Percentiles rank a stretch among this genome's conserved stretches.
These are phyloP conservation scores for Sinonovacula constricta DNA, from an alignment of 1,140 invertebrate genomes.

Conservation along the genomic window DNA sequence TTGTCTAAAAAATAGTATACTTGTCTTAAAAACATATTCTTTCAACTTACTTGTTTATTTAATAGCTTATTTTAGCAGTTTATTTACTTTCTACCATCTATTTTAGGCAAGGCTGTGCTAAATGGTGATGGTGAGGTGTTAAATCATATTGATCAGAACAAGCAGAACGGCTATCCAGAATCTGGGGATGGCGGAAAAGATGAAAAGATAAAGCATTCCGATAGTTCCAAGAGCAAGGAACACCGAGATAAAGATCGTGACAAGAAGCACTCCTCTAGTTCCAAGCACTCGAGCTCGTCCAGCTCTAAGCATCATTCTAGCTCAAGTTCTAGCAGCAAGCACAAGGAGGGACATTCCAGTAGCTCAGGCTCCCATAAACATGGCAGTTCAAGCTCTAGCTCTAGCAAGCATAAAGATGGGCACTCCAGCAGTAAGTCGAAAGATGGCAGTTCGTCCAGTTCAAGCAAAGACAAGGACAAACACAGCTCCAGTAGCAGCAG, in stretches of 20 bases:
- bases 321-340: slow-evolving; percentile 71
- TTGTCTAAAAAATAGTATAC: not conserved
- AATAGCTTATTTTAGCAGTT: slow-evolving; percentile 36
- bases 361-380: slow-evolving; percentile 55
- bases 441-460: slow-evolving; percentile 17
- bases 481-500: slow-evolving; percentile 32
- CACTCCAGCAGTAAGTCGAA: slow-evolving; percentile 40
- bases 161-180: slow-evolving; percentile 44
- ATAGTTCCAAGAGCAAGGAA: slow-evolving; percentile 30
- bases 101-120: slow-evolving; percentile 14
- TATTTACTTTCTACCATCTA: slow-evolving; percentile 4
- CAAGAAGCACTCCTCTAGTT: slow-evolving; percentile 79
- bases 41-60: slow-evolving; percentile 8
- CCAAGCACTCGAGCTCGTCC: slow-evolving; percentile 68
- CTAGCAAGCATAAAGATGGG: slow-evolving; percentile 59
- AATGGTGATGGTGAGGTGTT: slow-evolving; percentile 51
- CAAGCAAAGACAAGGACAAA: slow-evolving; percentile 53
- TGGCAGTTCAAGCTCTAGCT: slow-evolving; percentile 43
- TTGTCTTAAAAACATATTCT: not conserved
- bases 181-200: slow-evolving; percentile 35
- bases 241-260: slow-evolving; percentile 75
- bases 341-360: slow-evolving; percentile 76
- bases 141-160: slow-evolving; percentile 42
- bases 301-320: slow-evolving; percentile 22
- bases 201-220: slow-evolving; percentile 46